Base-by-base conservation (phyloP, 2,888 invertebrate genomes). In the Ganaspis brasiliensis region DNA sequence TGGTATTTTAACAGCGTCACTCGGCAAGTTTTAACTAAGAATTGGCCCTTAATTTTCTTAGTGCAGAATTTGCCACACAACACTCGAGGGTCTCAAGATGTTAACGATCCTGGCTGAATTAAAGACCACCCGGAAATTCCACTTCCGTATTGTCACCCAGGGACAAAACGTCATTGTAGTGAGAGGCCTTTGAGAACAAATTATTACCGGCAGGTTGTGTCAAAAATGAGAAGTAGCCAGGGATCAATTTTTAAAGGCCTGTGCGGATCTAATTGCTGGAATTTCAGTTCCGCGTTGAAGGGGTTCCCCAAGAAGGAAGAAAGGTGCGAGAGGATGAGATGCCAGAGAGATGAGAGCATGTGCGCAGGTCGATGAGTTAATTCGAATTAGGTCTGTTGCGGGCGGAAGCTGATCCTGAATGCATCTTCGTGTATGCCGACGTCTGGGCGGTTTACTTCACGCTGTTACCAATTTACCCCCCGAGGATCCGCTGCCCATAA, bases 391-490 rank as follows among this genome's bases (percentile, higher is more conserved):
- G 63, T 1, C 14, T 63, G 24, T 67, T 45, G 45, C 24, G n/a
- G 67, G 67, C 67, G 67, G 67, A 67, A 67, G 67, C 67, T 1
- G 59, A 31, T 31, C 26, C 31, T 59, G 59, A 31, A 59, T 59
- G 24, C 67, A 24, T 67, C 40, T 40, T 37, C 37, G 14, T 19
- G 52, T 16, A 37, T 16, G 12, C 6, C 40, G 37, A 37, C 10
- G 67, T 24, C 67, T 67, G 67, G 71, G 57, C 75, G 45, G 45
- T 59, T 55, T 37, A 71, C 75, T 79, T 79, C 79, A 79, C 79
- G 79, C 79, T 79, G 79, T 77, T 79, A 73, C 79, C 79, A 79
- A 79, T 79, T 79, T 77, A 76, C 77, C 77, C 79, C 77, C 77
- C 73, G 72, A 76, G 77, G 74, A 70, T 45, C 61, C 72, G 73